Evolutionary conservation across 1,140 invertebrate genomes (phyloP), one percentile per base, ranked within the genome.

Genomic region (Drosophila kohkoa): DNA sequence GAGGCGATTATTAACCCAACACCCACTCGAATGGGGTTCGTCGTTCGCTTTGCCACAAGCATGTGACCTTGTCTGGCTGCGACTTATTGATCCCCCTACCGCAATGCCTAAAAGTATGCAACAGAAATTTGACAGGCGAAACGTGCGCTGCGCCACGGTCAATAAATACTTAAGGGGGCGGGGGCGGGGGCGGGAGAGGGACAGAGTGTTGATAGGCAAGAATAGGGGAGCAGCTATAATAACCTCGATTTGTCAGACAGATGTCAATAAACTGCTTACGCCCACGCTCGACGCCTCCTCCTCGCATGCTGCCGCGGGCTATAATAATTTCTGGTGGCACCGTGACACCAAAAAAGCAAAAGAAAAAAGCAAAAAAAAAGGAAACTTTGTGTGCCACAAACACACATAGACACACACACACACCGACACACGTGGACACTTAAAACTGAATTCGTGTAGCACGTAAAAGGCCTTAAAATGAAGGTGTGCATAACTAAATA

Each of bases 401-500:
- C 45, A 60, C 35, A 32, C 13, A 32, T 28, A 62, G 28, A 54
- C 30, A 43, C 0, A 38, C 7, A 38, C 52, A 71, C 51, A 72
- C 43, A 13, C 11, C 32, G 20, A 52, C 11, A 28, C 4, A 59
- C 30, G 30, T 68, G 74, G 60, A 51, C 81, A 85, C 77, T 81
- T 75, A 73, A 73, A 73, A 79, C 51, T 82, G 67, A 79, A 82
- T 75, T 88, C 83, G 77, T 82, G 83, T 80, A 62, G 82, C 83
- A 87, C 83, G 83, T 88, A 83, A 80, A 87, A 79, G 65, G 72
- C 77, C 85, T 87, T 75, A 83, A 80, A 87, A 87, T 79, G 83
- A 87, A 87, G 82, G 82, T 87, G 82, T 87, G 82, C 82, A 87
- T 87, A 87, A 87, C 82, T 88, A 87, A 87, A 87, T 87, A 88